Evolutionary conservation across 2,797 vertebrate species (phyloP), one percentile per base, ranked within the genome.

Genomic region (Choloepus didactylus): DNA sequence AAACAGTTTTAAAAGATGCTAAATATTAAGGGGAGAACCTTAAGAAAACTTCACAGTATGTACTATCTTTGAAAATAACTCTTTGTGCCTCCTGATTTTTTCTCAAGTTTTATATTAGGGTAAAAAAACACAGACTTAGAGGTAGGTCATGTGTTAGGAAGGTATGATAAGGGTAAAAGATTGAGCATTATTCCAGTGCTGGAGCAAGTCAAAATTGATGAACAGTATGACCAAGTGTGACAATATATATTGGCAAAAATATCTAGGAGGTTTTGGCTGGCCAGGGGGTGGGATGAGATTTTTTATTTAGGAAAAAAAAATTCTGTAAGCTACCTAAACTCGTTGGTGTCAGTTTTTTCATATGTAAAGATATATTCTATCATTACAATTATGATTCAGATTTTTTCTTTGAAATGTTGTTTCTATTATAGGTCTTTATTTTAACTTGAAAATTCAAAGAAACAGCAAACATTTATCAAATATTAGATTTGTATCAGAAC

Each of bases 401-500:
- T 51, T 95, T 83, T 88, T 91, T n/a, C 41, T 64, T 79, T 81
- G 31, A 64, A 67, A 81, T 80, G 46, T 23, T 93, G 25, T 88
- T 93, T 79, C 38, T 14, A 69, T 96, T 69, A 21, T 51, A 75
- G 75, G 1, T 64, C 67, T 80, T 91, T 93, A 60, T 84, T 95
- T 91, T 87, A 91, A 79, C 21, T 93, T 89, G 35, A 46, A 89
- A 93, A 77, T 91, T 76, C n/a, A 85, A 79, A 67, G 75, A 81
- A 66, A 60, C 0, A n/a, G 31, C 23, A 81, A 75, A 81, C 49
- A 85, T 85, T 90, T 96, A 88, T 64, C 8, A 64, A 38, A 92
- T 87, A 81, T 9, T 11, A 73, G 85, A 51, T 14, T 7, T 60
- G 27, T 81, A 21, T 91, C 60, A 85, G 27, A 81, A 25, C 59